These are phyloP conservation scores for Phasia obesa DNA, from an alignment of 2,888 invertebrate species.

Conservation along the genomic window DNA sequence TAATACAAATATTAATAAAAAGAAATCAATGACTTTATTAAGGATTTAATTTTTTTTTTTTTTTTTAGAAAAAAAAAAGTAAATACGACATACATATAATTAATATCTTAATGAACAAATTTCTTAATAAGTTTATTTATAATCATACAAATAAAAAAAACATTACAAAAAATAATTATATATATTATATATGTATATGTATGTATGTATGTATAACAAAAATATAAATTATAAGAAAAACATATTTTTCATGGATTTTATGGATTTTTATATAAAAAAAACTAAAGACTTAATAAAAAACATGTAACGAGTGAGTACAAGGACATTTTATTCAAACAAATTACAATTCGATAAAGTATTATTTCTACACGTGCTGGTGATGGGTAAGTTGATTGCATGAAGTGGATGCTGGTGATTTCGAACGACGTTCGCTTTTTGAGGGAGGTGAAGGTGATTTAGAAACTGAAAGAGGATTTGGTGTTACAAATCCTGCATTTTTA, in stretches of 20 bases:
- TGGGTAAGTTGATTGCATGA: conserved; percentile 40
- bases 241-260: conserved; percentile 55
- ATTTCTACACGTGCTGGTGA: conserved; percentile 62
- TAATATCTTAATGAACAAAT: conserved; percentile 58
- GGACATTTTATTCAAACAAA: conserved; percentile 51
- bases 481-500: conserved; percentile 47
- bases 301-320: conserved; percentile 59
- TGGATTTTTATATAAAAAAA: conserved; percentile 14
- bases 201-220: conserved; percentile 70
- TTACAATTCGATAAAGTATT: conserved; percentile 47
- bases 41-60: no score
- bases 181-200: conserved; percentile 5
- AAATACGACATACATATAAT: no score
- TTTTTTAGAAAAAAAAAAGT: no score
- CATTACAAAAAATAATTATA: conserved; percentile 56
- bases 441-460: conserved; percentile 57
- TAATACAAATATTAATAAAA: no score
- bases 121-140: conserved; percentile 41
- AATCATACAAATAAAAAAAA: conserved; percentile 48
- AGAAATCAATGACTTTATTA: no score
- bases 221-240: conserved; percentile 56
- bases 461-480: conserved; percentile 54
- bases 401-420: conserved; percentile 50
- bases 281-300: conserved; percentile 40
- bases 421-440: conserved; percentile 55